Evolutionary conservation across 2,888 invertebrate species (phyloP), one percentile per base, ranked within the genome.

Genomic region (Standfussiana lucernea): DNA sequence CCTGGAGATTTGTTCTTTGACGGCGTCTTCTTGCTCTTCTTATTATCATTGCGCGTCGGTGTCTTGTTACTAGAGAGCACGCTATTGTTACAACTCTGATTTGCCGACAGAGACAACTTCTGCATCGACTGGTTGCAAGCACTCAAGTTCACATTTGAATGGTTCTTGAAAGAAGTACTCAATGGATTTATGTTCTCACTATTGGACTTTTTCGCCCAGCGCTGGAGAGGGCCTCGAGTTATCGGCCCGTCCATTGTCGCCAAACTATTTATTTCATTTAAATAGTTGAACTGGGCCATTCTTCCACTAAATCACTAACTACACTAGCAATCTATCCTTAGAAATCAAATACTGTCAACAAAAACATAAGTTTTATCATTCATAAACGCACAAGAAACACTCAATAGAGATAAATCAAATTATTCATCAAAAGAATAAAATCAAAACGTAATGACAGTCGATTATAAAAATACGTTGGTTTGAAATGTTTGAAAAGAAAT

Each of bases 211-310:
- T 98, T 98, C 88, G 98, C 98, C 98, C 98, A 98, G 72, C 98
- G 97, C 50, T 98, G 98, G 65, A 97, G 94, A 32, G 98, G 98
- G 0, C 98, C 98, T 89, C 98, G 98, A 18, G 98, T 98, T 89
- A 98, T 96, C 53, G 98, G 98, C 0, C 98, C 98, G 89, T 98
- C 98, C 97, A 98, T 97, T 79, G 97, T 97, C 37, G 98, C 96
- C 76, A 98, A 97, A 96, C 97, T 98, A 88, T 98, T 98, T 82
- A 98, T 96, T 94, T 98, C 98, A 93, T 98, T 98, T 87, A 98
- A 96, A 93, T 98, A 98, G 91, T 98, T 98, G 91, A 98, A 98
- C 90, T 98, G 98, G 66, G 98, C 97, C 98, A 98, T 98, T 84
- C 75, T 91, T 84, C 78, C 75, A 83, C 69, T 53, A 72, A 77